Evolutionary conservation across 92 coral and sea anemone species (phyloP).

Genomic region (Phenganax stokvisi): DNA sequence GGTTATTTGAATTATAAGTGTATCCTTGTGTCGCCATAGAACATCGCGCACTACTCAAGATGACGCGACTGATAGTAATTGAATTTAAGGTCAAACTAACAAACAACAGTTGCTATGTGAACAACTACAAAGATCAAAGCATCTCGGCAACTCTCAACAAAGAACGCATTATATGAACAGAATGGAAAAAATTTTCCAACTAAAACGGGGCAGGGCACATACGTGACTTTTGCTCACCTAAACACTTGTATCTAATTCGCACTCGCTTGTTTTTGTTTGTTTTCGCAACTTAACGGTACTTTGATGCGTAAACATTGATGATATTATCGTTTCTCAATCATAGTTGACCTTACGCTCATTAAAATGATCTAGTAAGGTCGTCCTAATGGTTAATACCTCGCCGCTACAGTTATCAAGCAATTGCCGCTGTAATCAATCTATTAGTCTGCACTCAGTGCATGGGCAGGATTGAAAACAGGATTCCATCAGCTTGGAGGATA

Average conservation of each 20-base stretch:
- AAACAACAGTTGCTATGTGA: too few relatives aligned
- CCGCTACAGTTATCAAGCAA: background rate
- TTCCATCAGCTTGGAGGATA: too few relatives aligned
- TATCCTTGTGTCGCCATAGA: too few relatives aligned
- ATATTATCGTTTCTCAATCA: conserved; percentile 8
- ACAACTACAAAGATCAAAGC: too few relatives aligned
- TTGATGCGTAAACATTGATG: background rate
- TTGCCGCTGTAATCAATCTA: background rate
- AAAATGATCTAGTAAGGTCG: background rate
- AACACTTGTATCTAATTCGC: background rate
- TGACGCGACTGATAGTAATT: too few relatives aligned
- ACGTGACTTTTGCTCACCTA: background rate
- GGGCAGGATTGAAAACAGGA: background rate
- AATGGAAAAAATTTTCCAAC: too few relatives aligned
- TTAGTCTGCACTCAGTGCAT: background rate
- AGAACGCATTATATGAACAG: too few relatives aligned
- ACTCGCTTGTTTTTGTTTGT: background rate
- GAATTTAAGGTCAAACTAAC: too few relatives aligned
- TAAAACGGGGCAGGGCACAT: background rate
- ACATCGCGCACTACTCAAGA: too few relatives aligned
- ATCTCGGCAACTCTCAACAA: too few relatives aligned
- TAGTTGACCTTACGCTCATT: conserved; percentile 27
- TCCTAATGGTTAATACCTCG: conserved; percentile 11
- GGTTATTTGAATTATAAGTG: too few relatives aligned
- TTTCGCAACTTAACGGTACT: background rate